A percentile compares a stretch with the other conserved stretches of the same genome.
Evolutionary conservation across 2,888 invertebrate genomes (phyloP).

Genomic region (Latheticus oryzae): DNA sequence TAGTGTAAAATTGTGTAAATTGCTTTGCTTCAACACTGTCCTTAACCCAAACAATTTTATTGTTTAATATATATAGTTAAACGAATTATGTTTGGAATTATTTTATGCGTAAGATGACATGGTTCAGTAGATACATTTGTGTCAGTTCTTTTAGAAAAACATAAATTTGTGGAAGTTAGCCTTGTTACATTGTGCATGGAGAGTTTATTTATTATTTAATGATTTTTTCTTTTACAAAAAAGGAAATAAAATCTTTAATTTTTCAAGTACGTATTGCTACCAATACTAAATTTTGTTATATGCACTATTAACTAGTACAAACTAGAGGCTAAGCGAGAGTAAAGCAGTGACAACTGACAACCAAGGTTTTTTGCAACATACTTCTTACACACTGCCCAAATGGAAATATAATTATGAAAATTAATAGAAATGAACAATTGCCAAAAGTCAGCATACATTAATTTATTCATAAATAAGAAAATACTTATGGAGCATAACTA

Average conservation of each 20-base stretch:
- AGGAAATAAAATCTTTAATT: slow-evolving; percentile 2
- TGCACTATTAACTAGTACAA: slow-evolving; percentile 8
- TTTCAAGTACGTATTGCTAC: slow-evolving; percentile 7
- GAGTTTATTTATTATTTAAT: no score
- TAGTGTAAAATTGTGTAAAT: slow-evolving; percentile 3
- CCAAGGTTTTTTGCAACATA: no score
- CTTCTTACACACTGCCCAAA: no score
- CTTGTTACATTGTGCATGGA: slow-evolving; percentile 2
- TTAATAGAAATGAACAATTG: no score
- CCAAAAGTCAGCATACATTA: no score
- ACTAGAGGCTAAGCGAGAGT: no score
- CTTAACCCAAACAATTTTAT: slow-evolving; percentile 25
- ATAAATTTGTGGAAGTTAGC: slow-evolving; percentile 3
- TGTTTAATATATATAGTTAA: slow-evolving; percentile 20
- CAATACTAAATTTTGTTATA: slow-evolving; percentile 3
- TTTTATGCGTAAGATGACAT: slow-evolving; percentile 21
- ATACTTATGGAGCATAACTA: no score
- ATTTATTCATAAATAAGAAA: no score
- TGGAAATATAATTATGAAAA: no score
- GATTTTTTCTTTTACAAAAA: slow-evolving; percentile 14
- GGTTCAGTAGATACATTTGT: slow-evolving; percentile 19
- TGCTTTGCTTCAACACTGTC: slow-evolving; percentile 2
- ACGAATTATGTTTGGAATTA: slow-evolving; percentile 10
- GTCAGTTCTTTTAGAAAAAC: slow-evolving; percentile 11
- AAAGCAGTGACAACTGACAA: no score